Percentiles rank a stretch among this genome's conserved stretches.
These are phyloP conservation scores for Bovichtus variegatus DNA, from an alignment of 2,797 vertebrate species.

Conservation along the genomic window DNA sequence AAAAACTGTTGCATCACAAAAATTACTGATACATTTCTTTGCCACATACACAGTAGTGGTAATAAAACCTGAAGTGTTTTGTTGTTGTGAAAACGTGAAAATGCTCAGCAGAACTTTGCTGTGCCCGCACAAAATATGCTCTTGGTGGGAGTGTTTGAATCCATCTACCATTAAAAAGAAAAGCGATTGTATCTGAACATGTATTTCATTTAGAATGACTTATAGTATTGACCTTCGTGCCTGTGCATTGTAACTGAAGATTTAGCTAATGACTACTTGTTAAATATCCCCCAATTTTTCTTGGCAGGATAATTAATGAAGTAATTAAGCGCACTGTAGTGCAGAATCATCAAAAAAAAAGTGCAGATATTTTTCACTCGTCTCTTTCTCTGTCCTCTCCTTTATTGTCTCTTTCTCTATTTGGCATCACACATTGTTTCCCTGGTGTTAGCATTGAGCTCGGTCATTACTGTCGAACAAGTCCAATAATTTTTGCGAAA, in stretches of 20 bases:
- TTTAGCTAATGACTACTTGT: slow-evolving; percentile 81
- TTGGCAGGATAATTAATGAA: slow-evolving; percentile 81
- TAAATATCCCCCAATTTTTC: slow-evolving; percentile 74
- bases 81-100: slow-evolving; percentile 16
- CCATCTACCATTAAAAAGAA: slow-evolving; percentile 34
- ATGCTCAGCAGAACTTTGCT: slow-evolving; percentile 14
- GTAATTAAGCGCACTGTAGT: slow-evolving; percentile 74
- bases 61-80: neutral
- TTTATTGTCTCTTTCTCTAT: slow-evolving; percentile 35
- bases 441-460: neutral
- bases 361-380: slow-evolving; percentile 38
- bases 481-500: neutral
- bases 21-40: slow-evolving; percentile 2
- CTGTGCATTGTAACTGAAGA: slow-evolving; percentile 77
- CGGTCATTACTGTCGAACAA: neutral
- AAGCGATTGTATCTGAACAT: slow-evolving; percentile 55
- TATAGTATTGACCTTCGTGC: slow-evolving; percentile 77
- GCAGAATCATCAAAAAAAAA: slow-evolving; percentile 76
- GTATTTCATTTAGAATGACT: slow-evolving; percentile 72
- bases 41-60: neutral
- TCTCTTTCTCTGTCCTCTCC: slow-evolving; percentile 37
- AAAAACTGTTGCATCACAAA: neutral
- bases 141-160: slow-evolving; percentile 40
- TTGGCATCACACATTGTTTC: slow-evolving; percentile 29
- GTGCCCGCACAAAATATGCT: slow-evolving; percentile 47